A percentile compares a stretch with the other conserved stretches of the same genome.
phyloP scores from a whole-genome alignment of 2,888 invertebrate genomes.

The Sialis fuliginosa region DNA sequence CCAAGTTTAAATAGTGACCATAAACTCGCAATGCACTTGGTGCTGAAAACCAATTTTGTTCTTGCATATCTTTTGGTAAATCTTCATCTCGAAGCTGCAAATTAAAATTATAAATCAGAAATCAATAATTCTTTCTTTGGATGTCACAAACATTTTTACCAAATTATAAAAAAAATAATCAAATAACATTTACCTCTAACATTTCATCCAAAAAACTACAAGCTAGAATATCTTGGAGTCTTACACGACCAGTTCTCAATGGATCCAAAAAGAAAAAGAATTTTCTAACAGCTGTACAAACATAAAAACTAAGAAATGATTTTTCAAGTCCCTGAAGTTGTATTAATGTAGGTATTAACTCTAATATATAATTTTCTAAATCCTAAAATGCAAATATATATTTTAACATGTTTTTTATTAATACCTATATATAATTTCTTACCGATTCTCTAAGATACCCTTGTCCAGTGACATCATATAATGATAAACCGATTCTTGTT shows the following conservation, averaged over 20 bases:
- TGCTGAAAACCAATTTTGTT: conserved; percentile 84
- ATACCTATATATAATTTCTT: conserved; percentile 12
- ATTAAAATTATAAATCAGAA: background rate
- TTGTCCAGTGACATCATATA: conserved; percentile 86
- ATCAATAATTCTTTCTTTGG: background rate
- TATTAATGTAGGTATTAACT: conserved; percentile 79
- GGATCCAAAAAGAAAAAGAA: conserved; percentile 94
- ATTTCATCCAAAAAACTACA: conserved; percentile 86
- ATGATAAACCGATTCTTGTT: conserved; percentile 79
- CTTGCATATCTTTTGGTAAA: conserved; percentile 64
- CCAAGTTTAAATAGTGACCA: conserved; percentile 84
- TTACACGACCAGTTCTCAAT: conserved; percentile 66
- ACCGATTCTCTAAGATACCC: conserved; percentile 76
- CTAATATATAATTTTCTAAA: conserved; percentile 85
- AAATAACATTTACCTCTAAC: conserved; percentile 41
- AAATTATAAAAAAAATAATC: background rate
- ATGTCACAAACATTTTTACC: background rate
- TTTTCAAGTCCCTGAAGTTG: conserved; percentile 81
- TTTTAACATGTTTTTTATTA: background rate
- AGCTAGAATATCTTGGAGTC: conserved; percentile 81
- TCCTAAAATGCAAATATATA: conserved; percentile 39
- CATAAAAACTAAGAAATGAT: conserved; percentile 89
- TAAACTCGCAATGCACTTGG: conserved; percentile 79
- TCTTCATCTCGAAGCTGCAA: conserved; percentile 62
- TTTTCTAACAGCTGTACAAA: conserved; percentile 88